These are phyloP conservation scores for Gadus chalcogrammus DNA, from an alignment of 2,113 vertebrate species.

Conservation along the genomic window DNA sequence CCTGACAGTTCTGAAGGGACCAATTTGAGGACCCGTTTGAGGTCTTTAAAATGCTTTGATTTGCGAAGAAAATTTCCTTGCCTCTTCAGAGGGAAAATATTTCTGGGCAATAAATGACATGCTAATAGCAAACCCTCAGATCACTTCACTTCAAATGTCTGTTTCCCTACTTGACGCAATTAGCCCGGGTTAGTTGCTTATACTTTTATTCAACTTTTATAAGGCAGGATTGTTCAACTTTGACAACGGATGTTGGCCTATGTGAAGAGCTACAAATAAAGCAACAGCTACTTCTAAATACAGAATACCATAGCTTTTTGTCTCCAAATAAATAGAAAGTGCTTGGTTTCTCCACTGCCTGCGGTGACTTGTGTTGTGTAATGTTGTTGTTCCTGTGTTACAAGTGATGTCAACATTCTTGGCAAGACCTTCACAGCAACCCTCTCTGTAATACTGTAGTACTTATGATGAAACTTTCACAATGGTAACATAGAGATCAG, in stretches of 20 bases:
- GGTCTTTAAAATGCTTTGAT: conserved; percentile 33
- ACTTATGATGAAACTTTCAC: too few species aligned
- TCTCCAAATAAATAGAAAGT: too few species aligned
- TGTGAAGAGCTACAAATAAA: not conserved
- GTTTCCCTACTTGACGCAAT: not conserved
- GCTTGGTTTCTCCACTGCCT: too few species aligned
- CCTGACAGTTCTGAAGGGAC: conserved; percentile 21
- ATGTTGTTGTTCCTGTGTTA: too few species aligned
- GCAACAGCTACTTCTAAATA: too few species aligned
- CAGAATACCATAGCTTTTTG: too few species aligned
- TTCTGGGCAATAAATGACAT: conserved; percentile 38
- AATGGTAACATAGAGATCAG: too few species aligned
- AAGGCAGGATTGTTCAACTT: not conserved
- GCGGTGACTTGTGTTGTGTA: too few species aligned
- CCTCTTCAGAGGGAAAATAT: conserved; percentile 19
- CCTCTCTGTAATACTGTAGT: too few species aligned
- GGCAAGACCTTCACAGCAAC: too few species aligned
- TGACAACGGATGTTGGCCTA: not conserved
- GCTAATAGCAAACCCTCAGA: conserved; percentile 13
- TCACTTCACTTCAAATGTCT: conserved; percentile 28
- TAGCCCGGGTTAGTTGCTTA: not conserved
- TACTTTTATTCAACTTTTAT: conserved; percentile 1
- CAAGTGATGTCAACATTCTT: too few species aligned
- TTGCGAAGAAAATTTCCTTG: conserved; percentile 14
- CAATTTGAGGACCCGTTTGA: not conserved